Evolutionary conservation across 37 sponge, comb jelly and placozoan species (phyloP).

Genomic region (Amphimedon queenslandica): DNA sequence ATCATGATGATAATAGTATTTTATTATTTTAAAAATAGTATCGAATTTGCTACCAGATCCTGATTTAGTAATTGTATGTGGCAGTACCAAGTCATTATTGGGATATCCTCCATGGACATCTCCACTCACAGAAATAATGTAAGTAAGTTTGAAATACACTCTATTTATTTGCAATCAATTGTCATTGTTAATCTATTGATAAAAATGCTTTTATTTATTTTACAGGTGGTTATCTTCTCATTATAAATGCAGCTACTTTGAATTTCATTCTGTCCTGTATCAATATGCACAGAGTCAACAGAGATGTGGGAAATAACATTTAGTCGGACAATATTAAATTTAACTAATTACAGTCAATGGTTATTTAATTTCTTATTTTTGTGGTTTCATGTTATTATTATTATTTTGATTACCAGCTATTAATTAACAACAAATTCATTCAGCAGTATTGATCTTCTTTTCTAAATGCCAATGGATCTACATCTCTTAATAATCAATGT

Average conservation of each 20-base stretch:
- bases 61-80: constrained; percentile 62
- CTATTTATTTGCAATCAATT: neutral
- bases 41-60: constrained; percentile 38
- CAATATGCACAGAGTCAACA: constrained; percentile 65
- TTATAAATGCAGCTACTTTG: constrained; percentile 50
- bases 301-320: constrained; percentile 67
- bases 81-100: constrained; percentile 21
- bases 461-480: no score
- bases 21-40: neutral
- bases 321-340: no score
- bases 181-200: neutral
- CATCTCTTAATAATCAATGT: no score
- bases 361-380: no score
- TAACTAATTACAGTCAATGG: no score
- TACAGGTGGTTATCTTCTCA: constrained; percentile 49
- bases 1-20: neutral
- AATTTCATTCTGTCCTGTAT: constrained; percentile 30
- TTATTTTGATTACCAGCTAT: no score
- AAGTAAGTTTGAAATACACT: constrained; percentile 12
- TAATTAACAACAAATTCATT: no score
- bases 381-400: no score
- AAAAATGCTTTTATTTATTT: neutral
- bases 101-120: constrained; percentile 81
- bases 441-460: no score
- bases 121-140: constrained; percentile 77